Conservation (phyloP, 2,113 vertebrate genomes). For the Indri indri region DNA sequence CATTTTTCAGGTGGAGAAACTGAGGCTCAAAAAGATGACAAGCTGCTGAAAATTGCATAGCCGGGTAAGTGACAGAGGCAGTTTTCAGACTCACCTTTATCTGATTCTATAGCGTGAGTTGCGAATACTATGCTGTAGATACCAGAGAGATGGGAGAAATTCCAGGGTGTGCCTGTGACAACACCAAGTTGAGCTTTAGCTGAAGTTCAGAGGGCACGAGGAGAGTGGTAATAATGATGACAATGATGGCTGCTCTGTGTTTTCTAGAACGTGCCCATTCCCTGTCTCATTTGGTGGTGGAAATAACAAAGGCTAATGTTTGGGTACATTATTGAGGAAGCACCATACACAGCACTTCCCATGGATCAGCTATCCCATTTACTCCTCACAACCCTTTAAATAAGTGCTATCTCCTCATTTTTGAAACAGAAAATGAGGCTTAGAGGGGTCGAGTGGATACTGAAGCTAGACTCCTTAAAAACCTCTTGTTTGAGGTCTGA, state of each 20-base stretch:
- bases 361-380: neutral
- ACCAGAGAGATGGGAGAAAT: neutral
- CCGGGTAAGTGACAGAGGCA: neutral
- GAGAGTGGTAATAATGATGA: neutral
- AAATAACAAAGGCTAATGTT: neutral
- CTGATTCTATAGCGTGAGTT: neutral
- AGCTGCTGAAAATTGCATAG: neutral
- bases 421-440: neutral
- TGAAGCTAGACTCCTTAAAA: neutral
- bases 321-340: neutral
- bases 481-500: neutral
- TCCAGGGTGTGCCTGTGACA: neutral
- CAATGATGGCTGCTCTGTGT: neutral
- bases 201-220: neutral
- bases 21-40: neutral
- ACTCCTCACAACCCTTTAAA: neutral
- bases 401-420: neutral
- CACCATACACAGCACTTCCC: neutral
- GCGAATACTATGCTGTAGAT: neutral
- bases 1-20: neutral
- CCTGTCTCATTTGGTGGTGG: neutral
- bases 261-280: neutral
- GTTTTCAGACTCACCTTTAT: neutral
- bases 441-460: neutral
- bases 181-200: neutral